These are phyloP conservation scores for Tokudaia tokunoshimensis DNA, from an alignment of 2,797 vertebrate genomes.

Conservation along the genomic window DNA sequence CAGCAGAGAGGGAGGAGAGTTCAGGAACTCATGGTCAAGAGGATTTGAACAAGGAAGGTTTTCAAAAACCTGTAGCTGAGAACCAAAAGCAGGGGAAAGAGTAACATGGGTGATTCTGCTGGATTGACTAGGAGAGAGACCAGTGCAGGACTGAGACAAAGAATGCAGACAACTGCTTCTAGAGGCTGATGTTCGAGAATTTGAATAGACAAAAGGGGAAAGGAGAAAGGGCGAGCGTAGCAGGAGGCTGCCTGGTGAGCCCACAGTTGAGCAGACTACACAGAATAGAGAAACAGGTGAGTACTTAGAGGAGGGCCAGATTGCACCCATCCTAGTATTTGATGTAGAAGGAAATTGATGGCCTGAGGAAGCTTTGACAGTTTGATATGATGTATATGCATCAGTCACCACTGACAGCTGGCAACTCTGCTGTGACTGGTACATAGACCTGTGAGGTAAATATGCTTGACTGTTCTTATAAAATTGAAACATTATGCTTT, in stretches of 20 bases:
- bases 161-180: not conserved
- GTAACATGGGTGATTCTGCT: not conserved
- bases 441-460: conserved; percentile 15
- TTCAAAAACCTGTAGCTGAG: not conserved
- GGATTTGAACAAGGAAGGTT: not conserved
- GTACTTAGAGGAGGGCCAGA: not conserved
- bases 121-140: not conserved
- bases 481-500: not conserved
- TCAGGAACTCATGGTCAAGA: not conserved
- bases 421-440: not conserved
- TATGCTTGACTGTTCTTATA: not conserved
- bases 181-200: not conserved
- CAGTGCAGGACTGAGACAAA: not conserved
- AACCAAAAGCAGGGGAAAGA: not conserved
- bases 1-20: not conserved
- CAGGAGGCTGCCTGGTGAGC: not conserved
- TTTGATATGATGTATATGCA: not conserved
- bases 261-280: not conserved
- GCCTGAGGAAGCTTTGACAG: not conserved
- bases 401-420: not conserved
- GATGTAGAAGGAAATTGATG: not conserved
- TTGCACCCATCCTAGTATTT: not conserved
- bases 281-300: not conserved
- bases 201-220: not conserved
- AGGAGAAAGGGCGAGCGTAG: not conserved